These are phyloP conservation scores for Boulengeromyrus knoepffleri DNA, from an alignment of 2,113 vertebrate genomes.

Conservation along the genomic window DNA sequence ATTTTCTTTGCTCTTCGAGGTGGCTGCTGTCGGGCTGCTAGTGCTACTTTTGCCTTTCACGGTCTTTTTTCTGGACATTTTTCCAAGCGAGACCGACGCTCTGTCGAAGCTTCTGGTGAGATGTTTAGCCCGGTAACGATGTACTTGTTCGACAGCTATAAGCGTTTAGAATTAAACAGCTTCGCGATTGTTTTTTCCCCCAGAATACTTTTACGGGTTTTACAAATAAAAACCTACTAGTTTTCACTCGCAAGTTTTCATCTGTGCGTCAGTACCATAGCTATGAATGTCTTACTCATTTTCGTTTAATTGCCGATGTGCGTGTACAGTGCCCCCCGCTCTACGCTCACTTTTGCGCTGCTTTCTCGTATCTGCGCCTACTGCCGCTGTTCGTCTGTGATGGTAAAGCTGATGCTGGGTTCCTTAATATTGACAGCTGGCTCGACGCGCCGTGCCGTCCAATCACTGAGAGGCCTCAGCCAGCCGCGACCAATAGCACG, in stretches of 20 bases:
- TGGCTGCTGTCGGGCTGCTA: conserved; percentile 44
- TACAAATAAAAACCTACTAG: neutral
- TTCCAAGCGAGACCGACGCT: neutral
- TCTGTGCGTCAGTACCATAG: neutral
- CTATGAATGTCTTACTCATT: neutral
- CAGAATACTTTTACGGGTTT: neutral
- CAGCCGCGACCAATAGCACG: neutral
- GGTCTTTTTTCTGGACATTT: conserved; percentile 80
- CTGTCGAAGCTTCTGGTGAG: neutral
- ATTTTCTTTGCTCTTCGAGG: conserved; percentile 47
- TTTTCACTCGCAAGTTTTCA: neutral
- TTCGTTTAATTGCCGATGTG: neutral
- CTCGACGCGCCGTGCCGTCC: neutral
- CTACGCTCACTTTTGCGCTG: neutral
- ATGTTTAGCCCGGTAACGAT: neutral
- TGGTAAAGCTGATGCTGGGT: neutral
- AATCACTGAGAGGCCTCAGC: neutral
- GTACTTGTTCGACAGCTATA: neutral
- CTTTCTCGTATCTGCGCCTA: neutral
- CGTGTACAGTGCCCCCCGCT: neutral
- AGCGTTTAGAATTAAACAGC: neutral
- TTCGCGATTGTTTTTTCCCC: neutral
- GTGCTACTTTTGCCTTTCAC: conserved; percentile 54
- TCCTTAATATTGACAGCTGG: neutral
- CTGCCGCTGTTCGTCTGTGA: neutral